Evolutionary conservation across 2,797 vertebrate genomes (phyloP).

Genomic region (Craterocephalus amniculus): DNA sequence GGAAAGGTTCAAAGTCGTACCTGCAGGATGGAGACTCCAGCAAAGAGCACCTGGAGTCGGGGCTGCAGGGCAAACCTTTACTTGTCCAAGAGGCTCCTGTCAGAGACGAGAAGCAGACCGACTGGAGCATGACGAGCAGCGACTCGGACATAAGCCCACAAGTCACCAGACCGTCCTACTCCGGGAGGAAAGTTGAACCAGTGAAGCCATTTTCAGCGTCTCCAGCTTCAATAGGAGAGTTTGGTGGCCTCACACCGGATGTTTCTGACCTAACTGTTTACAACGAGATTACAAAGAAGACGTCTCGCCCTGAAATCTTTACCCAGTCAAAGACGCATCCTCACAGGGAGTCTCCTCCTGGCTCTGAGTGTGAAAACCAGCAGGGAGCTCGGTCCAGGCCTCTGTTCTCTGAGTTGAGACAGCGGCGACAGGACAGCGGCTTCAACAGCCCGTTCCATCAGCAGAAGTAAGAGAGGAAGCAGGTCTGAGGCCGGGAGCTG

Average conservation of each 20-base stretch:
- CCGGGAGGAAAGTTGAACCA: constrained; percentile 48
- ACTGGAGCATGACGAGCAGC: constrained; percentile 77
- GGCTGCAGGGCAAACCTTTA: constrained; percentile 43
- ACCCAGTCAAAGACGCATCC: constrained; percentile 20
- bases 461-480: constrained; percentile 59
- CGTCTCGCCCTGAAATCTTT: constrained; percentile 21
- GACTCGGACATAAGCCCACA: constrained; percentile 45
- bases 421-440: constrained; percentile 81
- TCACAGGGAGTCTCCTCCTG: constrained; percentile 73
- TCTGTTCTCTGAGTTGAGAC: constrained; percentile 76
- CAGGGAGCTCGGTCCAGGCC: constrained; percentile 42
- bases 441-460: constrained; percentile 79
- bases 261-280: constrained; percentile 75
- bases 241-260: constrained; percentile 54
- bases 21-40: constrained; percentile 58
- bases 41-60: constrained; percentile 37
- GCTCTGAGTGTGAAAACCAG: constrained; percentile 69
- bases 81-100: constrained; percentile 82
- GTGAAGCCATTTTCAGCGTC: constrained; percentile 58
- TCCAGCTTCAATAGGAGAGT: constrained; percentile 39
- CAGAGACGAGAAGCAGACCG: constrained; percentile 76
- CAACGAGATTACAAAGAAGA: constrained; percentile 68
- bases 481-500: neutral
- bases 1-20: constrained; percentile 65
- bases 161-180: constrained; percentile 28